Conservation (phyloP, 1,140 invertebrate species). For the Doryteuthis pealeii region DNA sequence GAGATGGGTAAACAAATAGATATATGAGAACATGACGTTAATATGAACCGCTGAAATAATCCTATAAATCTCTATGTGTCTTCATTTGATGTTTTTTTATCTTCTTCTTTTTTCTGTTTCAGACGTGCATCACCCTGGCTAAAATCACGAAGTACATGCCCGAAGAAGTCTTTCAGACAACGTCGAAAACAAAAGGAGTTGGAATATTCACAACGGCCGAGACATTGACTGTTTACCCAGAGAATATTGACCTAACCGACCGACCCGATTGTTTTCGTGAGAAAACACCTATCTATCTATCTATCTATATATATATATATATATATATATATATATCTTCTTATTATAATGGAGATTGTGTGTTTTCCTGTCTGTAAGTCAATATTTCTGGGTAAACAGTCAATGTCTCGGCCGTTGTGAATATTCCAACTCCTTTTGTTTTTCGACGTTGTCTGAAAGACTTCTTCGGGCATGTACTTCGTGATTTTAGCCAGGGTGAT, state of each 20-base stretch:
- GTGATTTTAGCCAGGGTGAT: neutral
- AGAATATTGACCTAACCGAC: conserved; percentile 24
- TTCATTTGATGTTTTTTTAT: too few relatives aligned
- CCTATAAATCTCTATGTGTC: too few relatives aligned
- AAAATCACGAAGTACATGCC: conserved; percentile 18
- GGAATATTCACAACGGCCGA: conserved; percentile 29
- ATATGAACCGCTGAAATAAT: too few relatives aligned
- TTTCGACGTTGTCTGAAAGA: conserved; percentile 18
- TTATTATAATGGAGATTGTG: too few relatives aligned
- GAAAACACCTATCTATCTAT: too few relatives aligned
- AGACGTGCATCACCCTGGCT: neutral
- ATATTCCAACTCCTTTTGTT: conserved; percentile 28
- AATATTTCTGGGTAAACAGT: conserved; percentile 26
- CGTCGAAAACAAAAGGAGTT: conserved; percentile 22
- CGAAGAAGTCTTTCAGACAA: conserved; percentile 17
- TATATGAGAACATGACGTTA: too few relatives aligned
- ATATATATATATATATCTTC: too few relatives aligned
- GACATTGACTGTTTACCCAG: conserved; percentile 22
- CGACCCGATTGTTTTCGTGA: conserved; percentile 24
- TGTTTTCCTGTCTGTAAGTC: conserved; percentile 22
- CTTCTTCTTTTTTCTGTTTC: neutral
- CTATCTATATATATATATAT: too few relatives aligned
- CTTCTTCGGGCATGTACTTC: conserved; percentile 20
- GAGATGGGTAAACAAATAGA: too few relatives aligned
- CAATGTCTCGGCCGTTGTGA: conserved; percentile 23